phyloP scores from a whole-genome alignment of 2,888 invertebrate species.

The Hoplodrina ambigua region DNA sequence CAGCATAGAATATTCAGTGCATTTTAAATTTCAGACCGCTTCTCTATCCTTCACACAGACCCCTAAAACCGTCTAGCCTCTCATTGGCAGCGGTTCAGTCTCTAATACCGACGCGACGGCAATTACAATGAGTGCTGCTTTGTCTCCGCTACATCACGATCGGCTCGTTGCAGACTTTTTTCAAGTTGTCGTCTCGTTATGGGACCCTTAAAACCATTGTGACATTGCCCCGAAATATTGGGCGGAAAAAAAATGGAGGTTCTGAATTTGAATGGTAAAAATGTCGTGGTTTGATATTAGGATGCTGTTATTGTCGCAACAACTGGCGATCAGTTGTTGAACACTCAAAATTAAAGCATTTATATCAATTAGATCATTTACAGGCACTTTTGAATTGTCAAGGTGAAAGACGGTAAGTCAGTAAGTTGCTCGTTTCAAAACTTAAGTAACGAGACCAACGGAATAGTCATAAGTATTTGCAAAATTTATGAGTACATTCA shows the following conservation, averaged over 20 bases:
- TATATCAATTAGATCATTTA: no score
- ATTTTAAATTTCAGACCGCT: background rate
- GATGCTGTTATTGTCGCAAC: background rate
- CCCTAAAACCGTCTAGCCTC: slow-evolving; percentile 44
- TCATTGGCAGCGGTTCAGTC: slow-evolving; percentile 55
- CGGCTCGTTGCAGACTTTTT: slow-evolving; percentile 48
- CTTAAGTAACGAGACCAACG: no score
- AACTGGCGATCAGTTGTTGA: no score
- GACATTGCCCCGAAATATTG: slow-evolving; percentile 54
- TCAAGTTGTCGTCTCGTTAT: slow-evolving; percentile 57
- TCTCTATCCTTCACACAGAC: background rate
- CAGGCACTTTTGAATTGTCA: no score
- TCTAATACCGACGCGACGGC: slow-evolving; percentile 67
- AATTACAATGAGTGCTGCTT: slow-evolving; percentile 79
- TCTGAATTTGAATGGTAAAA: slow-evolving; percentile 20
- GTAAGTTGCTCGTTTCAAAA: no score
- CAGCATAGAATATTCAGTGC: background rate
- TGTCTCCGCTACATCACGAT: slow-evolving; percentile 61
- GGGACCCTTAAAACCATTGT: slow-evolving; percentile 60
- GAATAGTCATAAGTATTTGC: background rate
- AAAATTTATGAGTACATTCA: background rate
- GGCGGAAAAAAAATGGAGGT: slow-evolving; percentile 16
- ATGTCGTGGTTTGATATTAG: background rate
- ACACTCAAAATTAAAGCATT: no score
- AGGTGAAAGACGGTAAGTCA: no score